phyloP scores from a whole-genome alignment of 2,888 invertebrate species.

The Diplolepis rosae region DNA sequence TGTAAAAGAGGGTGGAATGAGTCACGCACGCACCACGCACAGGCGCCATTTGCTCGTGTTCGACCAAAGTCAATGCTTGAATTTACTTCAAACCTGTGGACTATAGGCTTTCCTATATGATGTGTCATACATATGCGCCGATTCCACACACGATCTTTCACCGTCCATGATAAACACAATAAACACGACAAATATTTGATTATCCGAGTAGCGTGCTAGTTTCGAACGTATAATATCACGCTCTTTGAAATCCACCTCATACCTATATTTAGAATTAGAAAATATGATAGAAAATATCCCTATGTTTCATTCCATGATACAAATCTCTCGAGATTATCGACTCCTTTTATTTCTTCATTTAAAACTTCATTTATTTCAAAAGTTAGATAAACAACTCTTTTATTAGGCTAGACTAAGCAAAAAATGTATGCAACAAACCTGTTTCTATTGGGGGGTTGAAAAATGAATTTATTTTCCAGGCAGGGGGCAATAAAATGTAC shows the following conservation, averaged over 20 bases:
- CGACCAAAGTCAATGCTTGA: conserved; percentile 35
- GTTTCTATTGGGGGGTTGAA: too few species aligned
- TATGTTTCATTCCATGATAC: neutral
- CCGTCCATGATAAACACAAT: neutral
- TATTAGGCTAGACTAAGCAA: too few species aligned
- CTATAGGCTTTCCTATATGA: neutral
- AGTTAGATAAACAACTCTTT: too few species aligned
- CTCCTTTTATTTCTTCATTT: neutral
- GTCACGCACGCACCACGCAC: conserved; percentile 39
- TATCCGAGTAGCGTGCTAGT: neutral
- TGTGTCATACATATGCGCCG: neutral
- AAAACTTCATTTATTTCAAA: neutral
- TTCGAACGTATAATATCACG: neutral
- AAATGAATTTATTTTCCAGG: too few species aligned
- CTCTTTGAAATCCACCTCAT: neutral
- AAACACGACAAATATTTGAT: conserved; percentile 6
- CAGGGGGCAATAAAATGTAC: too few species aligned
- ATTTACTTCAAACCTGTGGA: conserved; percentile 27
- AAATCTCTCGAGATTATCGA: too few species aligned
- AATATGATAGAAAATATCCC: too few species aligned
- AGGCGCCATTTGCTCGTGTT: conserved; percentile 50
- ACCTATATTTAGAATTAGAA: too few species aligned
- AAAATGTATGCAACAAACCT: too few species aligned
- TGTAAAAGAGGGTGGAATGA: conserved; percentile 25
- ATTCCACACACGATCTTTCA: neutral